Evolutionary conservation across 2,797 vertebrate genomes (phyloP), one percentile per base, ranked within the genome.

Genomic region (Pseudomugil tenellus): DNA sequence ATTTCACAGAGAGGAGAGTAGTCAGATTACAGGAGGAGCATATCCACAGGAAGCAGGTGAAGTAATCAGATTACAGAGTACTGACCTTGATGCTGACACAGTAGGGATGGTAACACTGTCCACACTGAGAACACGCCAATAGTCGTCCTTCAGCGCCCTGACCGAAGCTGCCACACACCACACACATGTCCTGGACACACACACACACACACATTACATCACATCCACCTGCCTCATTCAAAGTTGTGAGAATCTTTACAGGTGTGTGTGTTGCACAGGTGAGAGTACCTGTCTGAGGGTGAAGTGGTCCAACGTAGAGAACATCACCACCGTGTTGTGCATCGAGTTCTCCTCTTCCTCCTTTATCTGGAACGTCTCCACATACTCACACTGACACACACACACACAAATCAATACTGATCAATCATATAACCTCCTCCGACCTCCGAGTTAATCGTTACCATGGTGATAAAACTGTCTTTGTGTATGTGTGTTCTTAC

Each of bases 61-160:
- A 46, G 51, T 52, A 21, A 23, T 21, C 13, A 35, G 32, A 23
- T 23, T 55, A 26, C 3, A 23, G 0, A 26, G 16, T 9, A 84
- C 91, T 93, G 80, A 98, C 98, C 96, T 99, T 99, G 89, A 99
- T 94, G 87, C 95, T 97, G 89, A 99, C 98, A 43, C 98, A 99
- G 92, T 96, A 99, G 0, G 98, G 97, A 77, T 99, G 98, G 87
- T 99, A 99, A 89, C 97, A 99, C 92, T 99, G 98, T 72, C 98
- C 97, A 80, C 98, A 99, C 86, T 99, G 98, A 43, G 97, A 97
- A 72, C 98, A 99, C 43, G 97, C 94, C 70, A 99, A 89, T 53
- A 99, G 78, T 1, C 96, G 81, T n/a, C 98, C 97, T 84, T 99
- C 97, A 17, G 95, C 93, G 4, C 97, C 98, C 84, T 94, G 95